Percentiles rank a stretch among this genome's conserved stretches.
These are phyloP conservation scores for Nymphalis polychloros DNA, from an alignment of 2,888 invertebrate species.

Conservation along the genomic window DNA sequence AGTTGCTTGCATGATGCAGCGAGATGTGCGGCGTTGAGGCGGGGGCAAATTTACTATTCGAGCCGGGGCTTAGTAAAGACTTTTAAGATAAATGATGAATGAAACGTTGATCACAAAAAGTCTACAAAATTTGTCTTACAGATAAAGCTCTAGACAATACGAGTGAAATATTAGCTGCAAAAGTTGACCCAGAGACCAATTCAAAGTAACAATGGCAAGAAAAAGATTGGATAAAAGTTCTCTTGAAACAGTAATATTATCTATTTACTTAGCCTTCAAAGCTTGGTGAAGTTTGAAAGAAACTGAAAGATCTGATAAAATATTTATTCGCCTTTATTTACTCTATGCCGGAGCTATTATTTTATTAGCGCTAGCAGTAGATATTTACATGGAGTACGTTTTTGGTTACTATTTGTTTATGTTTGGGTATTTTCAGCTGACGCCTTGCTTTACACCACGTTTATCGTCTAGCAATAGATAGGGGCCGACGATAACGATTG, in stretches of 20 bases:
- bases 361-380: constrained; percentile 25
- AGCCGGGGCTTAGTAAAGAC: too few relatives aligned
- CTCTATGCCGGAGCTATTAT: neutral
- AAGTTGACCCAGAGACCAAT: neutral
- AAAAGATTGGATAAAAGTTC: constrained; percentile 1
- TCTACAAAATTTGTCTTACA: neutral
- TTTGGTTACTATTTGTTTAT: constrained; percentile 59
- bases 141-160: neutral
- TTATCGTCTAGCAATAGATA: constrained; percentile 63
- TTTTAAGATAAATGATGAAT: neutral
- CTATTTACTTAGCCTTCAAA: constrained; percentile 1
- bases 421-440: constrained; percentile 63
- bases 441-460: constrained; percentile 67
- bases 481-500: constrained; percentile 55
- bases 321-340: neutral
- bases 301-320: neutral
- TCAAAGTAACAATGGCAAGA: neutral
- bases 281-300: neutral
- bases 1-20: too few relatives aligned
- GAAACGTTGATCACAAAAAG: neutral
- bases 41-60: too few relatives aligned
- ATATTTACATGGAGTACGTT: constrained; percentile 34
- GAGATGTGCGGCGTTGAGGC: too few relatives aligned
- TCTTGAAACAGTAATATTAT: constrained; percentile 5
- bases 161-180: neutral